Evolutionary conservation across 2,797 vertebrate species (phyloP).

Genomic region (Platalea minor): DNA sequence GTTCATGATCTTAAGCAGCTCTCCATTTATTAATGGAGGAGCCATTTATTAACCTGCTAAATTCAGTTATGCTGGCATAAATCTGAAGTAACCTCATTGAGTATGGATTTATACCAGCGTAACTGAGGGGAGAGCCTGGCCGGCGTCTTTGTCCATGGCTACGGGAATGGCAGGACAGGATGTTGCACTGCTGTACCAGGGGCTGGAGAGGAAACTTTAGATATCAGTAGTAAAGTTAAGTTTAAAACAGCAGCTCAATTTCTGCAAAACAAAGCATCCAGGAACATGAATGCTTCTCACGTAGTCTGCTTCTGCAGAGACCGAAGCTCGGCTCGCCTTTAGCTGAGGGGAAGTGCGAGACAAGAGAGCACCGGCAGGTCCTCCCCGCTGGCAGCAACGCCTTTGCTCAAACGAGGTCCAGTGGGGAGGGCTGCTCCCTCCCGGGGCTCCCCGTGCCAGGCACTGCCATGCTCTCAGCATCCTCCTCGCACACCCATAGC

Average conservation of each 20-base stretch:
- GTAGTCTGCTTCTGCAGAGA: rapidly evolving
- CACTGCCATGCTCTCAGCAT: rapidly evolving
- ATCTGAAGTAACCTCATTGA: not conserved
- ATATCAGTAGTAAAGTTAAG: not conserved
- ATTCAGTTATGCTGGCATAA: not conserved
- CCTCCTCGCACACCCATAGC: rapidly evolving
- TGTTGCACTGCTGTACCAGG: rapidly evolving
- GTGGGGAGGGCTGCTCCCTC: not conserved
- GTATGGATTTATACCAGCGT: not conserved
- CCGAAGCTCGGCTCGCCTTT: rapidly evolving
- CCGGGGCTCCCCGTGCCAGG: rapidly evolving
- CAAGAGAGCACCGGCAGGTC: not conserved
- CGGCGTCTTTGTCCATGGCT: rapidly evolving
- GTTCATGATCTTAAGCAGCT: slow-evolving; percentile 38
- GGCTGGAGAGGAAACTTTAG: not conserved
- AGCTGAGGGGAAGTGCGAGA: not conserved
- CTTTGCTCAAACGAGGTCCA: no score
- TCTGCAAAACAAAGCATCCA: not conserved
- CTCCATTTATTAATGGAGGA: slow-evolving; percentile 20
- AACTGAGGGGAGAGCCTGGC: not conserved
- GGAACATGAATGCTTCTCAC: rapidly evolving
- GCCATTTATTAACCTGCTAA: slow-evolving; percentile 16
- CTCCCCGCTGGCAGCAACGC: rapidly evolving
- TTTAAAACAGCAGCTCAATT: not conserved
- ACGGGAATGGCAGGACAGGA: rapidly evolving